Conservation (phyloP, 2,113 vertebrate genomes). For the Machaerirhynchus nigripectus region DNA sequence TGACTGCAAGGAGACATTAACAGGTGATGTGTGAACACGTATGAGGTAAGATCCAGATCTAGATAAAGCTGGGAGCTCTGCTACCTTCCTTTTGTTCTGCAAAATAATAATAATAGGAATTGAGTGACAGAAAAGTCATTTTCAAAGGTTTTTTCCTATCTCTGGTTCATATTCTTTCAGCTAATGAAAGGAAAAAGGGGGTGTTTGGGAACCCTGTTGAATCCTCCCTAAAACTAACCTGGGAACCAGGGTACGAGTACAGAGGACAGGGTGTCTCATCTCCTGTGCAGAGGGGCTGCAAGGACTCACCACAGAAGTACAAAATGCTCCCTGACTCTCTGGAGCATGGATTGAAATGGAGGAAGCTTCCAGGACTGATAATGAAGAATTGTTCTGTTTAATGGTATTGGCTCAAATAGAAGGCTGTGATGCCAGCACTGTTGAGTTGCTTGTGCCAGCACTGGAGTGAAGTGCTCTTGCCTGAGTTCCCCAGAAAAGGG, state of each 20-base stretch:
- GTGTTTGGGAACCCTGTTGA: not conserved
- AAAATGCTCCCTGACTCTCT: not conserved
- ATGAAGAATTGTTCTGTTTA: slow-evolving; percentile 64
- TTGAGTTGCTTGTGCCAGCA: slow-evolving; percentile 19
- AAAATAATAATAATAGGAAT: not conserved
- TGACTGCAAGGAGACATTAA: not conserved
- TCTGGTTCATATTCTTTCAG: not conserved
- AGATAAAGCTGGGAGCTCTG: not conserved
- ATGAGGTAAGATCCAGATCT: not conserved
- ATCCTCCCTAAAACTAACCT: not conserved
- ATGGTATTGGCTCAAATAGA: slow-evolving; percentile 19
- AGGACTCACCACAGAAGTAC: not conserved
- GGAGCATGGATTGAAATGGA: not conserved
- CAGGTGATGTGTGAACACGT: not conserved
- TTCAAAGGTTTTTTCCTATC: not conserved
- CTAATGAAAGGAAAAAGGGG: not conserved
- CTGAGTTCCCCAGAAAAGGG: slow-evolving; percentile 1
- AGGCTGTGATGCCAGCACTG: slow-evolving; percentile 20
- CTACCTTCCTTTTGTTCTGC: not conserved
- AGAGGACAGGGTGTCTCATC: not conserved
- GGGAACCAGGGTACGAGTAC: not conserved
- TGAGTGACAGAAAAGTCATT: not conserved
- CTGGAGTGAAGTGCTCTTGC: slow-evolving; percentile 12
- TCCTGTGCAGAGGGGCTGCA: not conserved
- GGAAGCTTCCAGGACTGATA: slow-evolving; percentile 55